These are phyloP conservation scores for Anguilla rostrata DNA, from an alignment of 2,113 vertebrate species.

Conservation along the genomic window DNA sequence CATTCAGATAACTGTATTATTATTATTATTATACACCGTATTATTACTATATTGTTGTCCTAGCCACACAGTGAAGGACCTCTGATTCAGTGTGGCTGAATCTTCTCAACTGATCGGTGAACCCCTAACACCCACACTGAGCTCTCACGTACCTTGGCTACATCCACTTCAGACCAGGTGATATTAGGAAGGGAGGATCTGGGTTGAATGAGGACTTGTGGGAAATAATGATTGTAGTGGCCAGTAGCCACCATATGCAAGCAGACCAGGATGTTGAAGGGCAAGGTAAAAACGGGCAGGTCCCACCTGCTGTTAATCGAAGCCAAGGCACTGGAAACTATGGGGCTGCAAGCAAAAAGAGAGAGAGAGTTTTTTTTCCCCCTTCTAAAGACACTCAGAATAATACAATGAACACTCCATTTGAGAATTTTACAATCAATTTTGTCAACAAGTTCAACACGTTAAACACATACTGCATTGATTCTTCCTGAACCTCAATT, in stretches of 20 bases:
- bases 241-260: constrained; percentile 86
- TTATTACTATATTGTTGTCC: no score
- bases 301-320: constrained; percentile 89
- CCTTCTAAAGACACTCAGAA: no score
- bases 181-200: constrained; percentile 72
- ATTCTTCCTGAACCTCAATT: not conserved
- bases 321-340: constrained; percentile 84
- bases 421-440: not conserved
- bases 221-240: constrained; percentile 84
- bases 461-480: not conserved
- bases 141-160: constrained; percentile 71
- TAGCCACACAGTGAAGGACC: no score
- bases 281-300: constrained; percentile 89
- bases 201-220: constrained; percentile 70
- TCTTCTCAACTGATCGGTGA: no score
- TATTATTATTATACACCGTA: no score
- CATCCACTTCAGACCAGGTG: constrained; percentile 79
- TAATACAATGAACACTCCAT: no score
- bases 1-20: no score
- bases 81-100: no score
- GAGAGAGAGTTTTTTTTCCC: not conserved
- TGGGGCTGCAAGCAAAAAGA: constrained; percentile 70
- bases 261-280: constrained; percentile 89
- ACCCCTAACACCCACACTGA: no score
- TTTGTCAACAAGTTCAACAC: not conserved